Conservation (phyloP, 1,140 invertebrate species). For the Lasioglossum albipes region DNA sequence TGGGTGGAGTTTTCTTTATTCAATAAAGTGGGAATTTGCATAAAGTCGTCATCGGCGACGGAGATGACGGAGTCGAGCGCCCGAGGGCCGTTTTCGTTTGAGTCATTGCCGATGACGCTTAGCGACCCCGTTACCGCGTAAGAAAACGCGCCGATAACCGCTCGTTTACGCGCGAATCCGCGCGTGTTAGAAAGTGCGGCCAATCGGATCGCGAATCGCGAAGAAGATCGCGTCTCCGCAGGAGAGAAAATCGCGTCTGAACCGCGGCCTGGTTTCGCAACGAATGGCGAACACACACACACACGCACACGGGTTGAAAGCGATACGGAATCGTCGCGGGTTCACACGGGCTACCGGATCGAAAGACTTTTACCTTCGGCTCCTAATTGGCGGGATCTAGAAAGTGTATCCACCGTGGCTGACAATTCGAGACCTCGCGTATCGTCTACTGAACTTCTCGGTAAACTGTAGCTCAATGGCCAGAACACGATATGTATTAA, state of each 20-base stretch:
- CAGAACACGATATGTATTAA: too few relatives aligned
- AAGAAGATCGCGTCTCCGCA: background rate
- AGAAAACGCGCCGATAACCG: constrained; percentile 38
- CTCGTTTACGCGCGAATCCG: constrained; percentile 26
- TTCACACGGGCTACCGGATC: background rate
- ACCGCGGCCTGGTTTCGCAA: background rate
- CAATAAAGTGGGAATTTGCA: too few relatives aligned
- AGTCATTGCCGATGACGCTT: constrained; percentile 36
- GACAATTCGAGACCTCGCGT: background rate
- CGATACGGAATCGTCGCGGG: background rate
- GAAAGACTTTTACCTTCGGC: background rate
- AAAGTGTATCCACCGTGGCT: background rate
- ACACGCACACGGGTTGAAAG: background rate
- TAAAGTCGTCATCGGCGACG: too few relatives aligned
- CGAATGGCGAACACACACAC: background rate
- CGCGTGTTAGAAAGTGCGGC: background rate
- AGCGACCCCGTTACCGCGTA: constrained; percentile 47
- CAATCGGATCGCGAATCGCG: too few relatives aligned
- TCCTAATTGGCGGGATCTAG: constrained; percentile 1
- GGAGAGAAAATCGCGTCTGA: background rate
- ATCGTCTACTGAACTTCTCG: too few relatives aligned
- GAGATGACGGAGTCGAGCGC: too few relatives aligned
- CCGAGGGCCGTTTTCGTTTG: constrained; percentile 45
- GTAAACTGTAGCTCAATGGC: too few relatives aligned
- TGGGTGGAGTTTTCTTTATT: too few relatives aligned